Conservation (phyloP, 2,113 vertebrate species). For the Balaenoptera acutorostrata region DNA sequence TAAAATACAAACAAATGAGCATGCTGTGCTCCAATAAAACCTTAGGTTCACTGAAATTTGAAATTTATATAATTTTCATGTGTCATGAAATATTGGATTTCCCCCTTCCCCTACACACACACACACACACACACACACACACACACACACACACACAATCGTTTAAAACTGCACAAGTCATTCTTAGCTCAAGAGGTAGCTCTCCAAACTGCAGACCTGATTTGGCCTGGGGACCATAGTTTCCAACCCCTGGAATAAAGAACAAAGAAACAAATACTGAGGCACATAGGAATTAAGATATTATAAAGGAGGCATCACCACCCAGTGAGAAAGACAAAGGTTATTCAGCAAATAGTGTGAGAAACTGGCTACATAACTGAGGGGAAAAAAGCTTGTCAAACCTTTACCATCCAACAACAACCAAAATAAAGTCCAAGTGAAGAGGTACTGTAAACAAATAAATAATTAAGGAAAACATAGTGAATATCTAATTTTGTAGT, state of each 20-base stretch:
- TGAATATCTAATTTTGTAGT: neutral
- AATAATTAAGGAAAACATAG: neutral
- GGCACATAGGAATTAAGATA: neutral
- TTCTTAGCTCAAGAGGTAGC: neutral
- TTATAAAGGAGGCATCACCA: neutral
- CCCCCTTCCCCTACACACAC: neutral
- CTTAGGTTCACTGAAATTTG: neutral
- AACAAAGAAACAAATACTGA: neutral
- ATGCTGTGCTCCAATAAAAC: neutral
- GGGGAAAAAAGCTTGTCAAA: neutral
- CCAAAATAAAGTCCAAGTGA: neutral
- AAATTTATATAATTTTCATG: neutral
- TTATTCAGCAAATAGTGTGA: neutral
- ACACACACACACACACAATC: neutral
- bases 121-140: neutral
- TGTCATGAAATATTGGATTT: neutral
- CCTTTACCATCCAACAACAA: neutral
- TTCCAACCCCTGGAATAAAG: neutral
- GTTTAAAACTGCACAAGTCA: neutral
- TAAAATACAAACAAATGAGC: neutral
- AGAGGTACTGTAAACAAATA: neutral
- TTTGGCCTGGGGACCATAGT: neutral
- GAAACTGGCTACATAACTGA: neutral
- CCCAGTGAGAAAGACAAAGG: neutral
- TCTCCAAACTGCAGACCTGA: neutral